Base-by-base conservation (phyloP, 2,888 invertebrate species). In the Diabrotica balteata region DNA sequence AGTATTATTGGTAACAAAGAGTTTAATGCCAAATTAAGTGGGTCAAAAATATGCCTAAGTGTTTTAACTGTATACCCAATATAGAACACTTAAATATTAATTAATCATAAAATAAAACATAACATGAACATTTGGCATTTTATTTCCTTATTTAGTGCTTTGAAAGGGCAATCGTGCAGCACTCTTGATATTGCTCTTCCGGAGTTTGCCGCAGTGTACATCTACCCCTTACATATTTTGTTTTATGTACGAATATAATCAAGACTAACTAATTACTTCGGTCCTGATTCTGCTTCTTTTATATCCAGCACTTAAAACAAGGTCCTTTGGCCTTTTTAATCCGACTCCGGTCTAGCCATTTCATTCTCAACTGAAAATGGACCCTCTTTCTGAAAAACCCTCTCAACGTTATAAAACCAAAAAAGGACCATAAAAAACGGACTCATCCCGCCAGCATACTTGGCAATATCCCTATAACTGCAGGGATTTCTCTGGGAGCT, bases 341-440 rank as follows among this genome's bases (percentile, higher is more conserved):
- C 55, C 44, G 7, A 55, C 43, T 44, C 55, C 8, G 9, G 17
- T 55, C 55, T 55, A 17, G 44, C 11, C 8, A 55, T 45, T 55
- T 55, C 11, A 44, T 44, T 44, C 43, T 55, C 43, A 44, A 55
- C 55, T 55, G 45, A 4, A 55, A 55, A 55, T 55, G 11, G 55
- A 8, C 11, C 44, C 17, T 55, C 11, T 55, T 8, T 47, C 10
- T 10, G 8, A 8, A 10, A 47, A 10, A 47, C 44, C 45, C 44
- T 55, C 55, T 55, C 55, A 44, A 55, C 43, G 58, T 64, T 52
- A 58, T 64, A 58, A 64, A 51, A 64, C 63, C 58, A 55, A 64
- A 64, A 57, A 64, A 53, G 17, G 63, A 47, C 32, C 52, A n/a
- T 32, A 51, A 64, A 64, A 58, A 64, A 58, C 32, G 42, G 43